These are phyloP conservation scores for Drosophila cognata DNA, from an alignment of 2,888 invertebrate genomes.

Conservation along the genomic window DNA sequence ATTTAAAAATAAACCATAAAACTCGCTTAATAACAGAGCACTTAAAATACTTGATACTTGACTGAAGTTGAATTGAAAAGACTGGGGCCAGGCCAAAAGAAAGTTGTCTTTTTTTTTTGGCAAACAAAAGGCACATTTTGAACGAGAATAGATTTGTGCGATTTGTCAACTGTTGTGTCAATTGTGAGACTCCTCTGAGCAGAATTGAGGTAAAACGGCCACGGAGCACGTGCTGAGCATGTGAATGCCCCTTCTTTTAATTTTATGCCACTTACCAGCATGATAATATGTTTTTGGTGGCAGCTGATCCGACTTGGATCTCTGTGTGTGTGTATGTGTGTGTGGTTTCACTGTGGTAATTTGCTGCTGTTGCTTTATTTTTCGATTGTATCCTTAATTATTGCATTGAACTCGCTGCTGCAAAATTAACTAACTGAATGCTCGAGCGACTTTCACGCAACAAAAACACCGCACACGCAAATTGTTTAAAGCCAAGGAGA, in stretches of 20 bases:
- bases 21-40: slow-evolving; percentile 48
- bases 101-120: slow-evolving; percentile 55
- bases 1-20: slow-evolving; percentile 10
- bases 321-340: background rate
- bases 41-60: slow-evolving; percentile 13
- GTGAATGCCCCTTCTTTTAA: slow-evolving; percentile 20
- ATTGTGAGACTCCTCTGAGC: slow-evolving; percentile 43
- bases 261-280: slow-evolving; percentile 48
- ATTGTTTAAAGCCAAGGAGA: slow-evolving; percentile 50
- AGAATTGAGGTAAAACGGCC: slow-evolving; percentile 63
- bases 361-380: slow-evolving; percentile 18
- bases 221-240: slow-evolving; percentile 53
- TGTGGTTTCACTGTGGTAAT: slow-evolving; percentile 31
- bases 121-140: slow-evolving; percentile 26
- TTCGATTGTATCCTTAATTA: slow-evolving; percentile 62
- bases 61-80: slow-evolving; percentile 12
- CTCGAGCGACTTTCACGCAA: slow-evolving; percentile 73
- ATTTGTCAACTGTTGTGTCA: slow-evolving; percentile 28
- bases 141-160: slow-evolving; percentile 27
- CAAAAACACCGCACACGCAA: slow-evolving; percentile 62
- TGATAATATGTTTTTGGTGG: slow-evolving; percentile 22
- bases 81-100: slow-evolving; percentile 51
- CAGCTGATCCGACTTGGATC: slow-evolving; percentile 11
- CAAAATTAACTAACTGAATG: slow-evolving; percentile 42
- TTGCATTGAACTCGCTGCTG: slow-evolving; percentile 58